Conservation (phyloP, 2,888 invertebrate species). For the Ypsolopha scabrella region DNA sequence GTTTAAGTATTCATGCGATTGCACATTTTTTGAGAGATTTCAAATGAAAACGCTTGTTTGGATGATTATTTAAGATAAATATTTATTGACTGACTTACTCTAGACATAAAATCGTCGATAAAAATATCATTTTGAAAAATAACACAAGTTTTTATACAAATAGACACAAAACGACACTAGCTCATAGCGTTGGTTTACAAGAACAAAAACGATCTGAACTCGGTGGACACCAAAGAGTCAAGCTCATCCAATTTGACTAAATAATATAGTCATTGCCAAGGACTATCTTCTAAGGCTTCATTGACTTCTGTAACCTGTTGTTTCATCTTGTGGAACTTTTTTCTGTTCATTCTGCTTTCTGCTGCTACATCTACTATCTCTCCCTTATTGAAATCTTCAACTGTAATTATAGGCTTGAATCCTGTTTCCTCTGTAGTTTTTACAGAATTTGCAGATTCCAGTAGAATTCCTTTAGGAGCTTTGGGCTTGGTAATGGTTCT, state of each 20-base stretch:
- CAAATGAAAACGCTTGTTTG: no score
- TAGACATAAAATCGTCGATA: no score
- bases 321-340: constrained; percentile 42
- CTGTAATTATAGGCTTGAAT: constrained; percentile 22
- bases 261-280: constrained; percentile 66
- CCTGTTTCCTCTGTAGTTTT: constrained; percentile 14
- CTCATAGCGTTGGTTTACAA: constrained; percentile 17
- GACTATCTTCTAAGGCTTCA: constrained; percentile 50
- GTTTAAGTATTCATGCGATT: no score
- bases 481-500: constrained; percentile 28
- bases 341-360: constrained; percentile 39
- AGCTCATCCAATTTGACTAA: constrained; percentile 51
- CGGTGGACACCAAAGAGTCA: constrained; percentile 47
- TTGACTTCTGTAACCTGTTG: constrained; percentile 40
- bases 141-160: not conserved
- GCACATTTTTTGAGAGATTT: no score
- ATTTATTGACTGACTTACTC: not conserved
- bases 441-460: constrained; percentile 13
- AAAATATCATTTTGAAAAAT: not conserved
- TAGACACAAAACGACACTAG: no score
- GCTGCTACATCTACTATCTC: constrained; percentile 45
- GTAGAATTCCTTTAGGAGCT: constrained; percentile 21
- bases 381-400: constrained; percentile 54
- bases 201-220: constrained; percentile 48
- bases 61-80: not conserved